Conservation (phyloP, 2,113 vertebrate species). For the Progne subis region DNA sequence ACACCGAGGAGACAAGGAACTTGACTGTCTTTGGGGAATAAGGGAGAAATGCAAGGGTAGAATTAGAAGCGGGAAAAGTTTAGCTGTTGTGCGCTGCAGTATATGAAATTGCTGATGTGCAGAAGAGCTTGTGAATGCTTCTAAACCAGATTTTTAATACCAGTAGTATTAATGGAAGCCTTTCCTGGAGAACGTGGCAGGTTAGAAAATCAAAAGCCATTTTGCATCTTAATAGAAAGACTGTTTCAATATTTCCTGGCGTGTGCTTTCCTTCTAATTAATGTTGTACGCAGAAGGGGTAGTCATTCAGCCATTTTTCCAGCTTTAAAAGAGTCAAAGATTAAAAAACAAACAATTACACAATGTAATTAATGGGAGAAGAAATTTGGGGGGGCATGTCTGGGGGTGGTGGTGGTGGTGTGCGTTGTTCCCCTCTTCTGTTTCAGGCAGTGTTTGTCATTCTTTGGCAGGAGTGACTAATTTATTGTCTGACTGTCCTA, state of each 20-base stretch:
- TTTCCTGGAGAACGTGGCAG: neutral
- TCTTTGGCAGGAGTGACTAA: constrained; percentile 17
- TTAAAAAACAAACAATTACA: neutral
- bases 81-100: neutral
- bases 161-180: neutral
- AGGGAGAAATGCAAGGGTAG: neutral
- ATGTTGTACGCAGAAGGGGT: neutral
- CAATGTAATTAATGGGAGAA: neutral
- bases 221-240: neutral
- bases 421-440: neutral
- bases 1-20: neutral
- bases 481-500: constrained; percentile 43
- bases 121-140: neutral
- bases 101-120: neutral
- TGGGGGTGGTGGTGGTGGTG: neutral
- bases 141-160: neutral
- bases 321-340: constrained; percentile 36
- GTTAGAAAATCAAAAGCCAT: neutral
- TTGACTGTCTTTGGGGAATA: neutral
- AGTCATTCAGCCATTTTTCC: constrained; percentile 5
- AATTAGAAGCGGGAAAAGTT: neutral
- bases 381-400: neutral
- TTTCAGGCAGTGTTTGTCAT: neutral
- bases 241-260: neutral
- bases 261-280: constrained; percentile 40